Evolutionary conservation across 2,888 invertebrate species (phyloP), one percentile per base, ranked within the genome.

Genomic region (Sialis fuliginosa): DNA sequence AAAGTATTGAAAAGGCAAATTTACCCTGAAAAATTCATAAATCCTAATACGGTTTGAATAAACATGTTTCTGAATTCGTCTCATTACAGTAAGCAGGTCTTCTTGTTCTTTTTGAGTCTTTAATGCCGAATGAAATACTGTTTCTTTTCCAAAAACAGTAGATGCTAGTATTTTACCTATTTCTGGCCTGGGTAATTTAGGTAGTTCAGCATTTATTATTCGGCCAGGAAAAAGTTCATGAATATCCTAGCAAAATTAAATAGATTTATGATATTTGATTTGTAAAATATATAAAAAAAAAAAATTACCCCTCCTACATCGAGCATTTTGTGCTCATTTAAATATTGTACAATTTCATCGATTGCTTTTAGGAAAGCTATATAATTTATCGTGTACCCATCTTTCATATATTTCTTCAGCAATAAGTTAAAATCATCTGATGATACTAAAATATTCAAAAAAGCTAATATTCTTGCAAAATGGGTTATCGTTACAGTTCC

Each of bases 401-500:
- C 79, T 59, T 80, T 82, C 55, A 82, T 71, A 63, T 81, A 87
- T 55, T 79, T 76, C 55, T 83, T 81, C 47, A 86, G 71, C 9
- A 87, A 65, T 42, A 87, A 63, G 55, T 77, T 70, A 61, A 82
- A 83, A 63, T 87, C 86, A 12, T 80, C 75, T 2, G 80, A 68
- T 0, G 79, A 77, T 12, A 86, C 63, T 32, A 75, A 65, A 50
- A 86, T 74, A 45, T 79, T 77, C 57, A 85, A 66, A 62, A 79
- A 83, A 57, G 76, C 74, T 10, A 87, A 65, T 48, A 87, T 74
- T 49, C 85, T 72, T 0, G 78, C 77, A 60, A 87, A 85, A 62
- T 86, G 86, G 0, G 80, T 72, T 30, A 85, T 74, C 0, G 85
- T 85, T 13, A 86, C 79, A 2, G 79, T 75, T 5, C 86, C 87